A percentile compares a stretch with the other conserved stretches of the same genome.
These are phyloP conservation scores for Drosophila ohnishii DNA, from an alignment of 1,140 invertebrate species.

Conservation along the genomic window DNA sequence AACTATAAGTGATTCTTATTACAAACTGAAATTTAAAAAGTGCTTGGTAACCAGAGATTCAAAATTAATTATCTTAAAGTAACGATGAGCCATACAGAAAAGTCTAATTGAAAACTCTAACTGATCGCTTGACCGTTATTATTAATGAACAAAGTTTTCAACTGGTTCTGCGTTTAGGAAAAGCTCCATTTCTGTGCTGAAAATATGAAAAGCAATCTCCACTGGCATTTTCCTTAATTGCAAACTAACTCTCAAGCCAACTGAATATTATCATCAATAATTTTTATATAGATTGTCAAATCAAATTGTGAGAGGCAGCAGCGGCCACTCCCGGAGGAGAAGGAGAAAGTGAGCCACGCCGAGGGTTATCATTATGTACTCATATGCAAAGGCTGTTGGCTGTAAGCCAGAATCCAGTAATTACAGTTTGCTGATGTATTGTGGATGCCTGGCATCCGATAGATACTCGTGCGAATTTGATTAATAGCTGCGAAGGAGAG, in stretches of 20 bases:
- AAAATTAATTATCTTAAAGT: background rate
- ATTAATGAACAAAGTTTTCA: constrained; percentile 16
- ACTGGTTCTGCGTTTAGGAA: constrained; percentile 20
- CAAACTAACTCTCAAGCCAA: constrained; percentile 20
- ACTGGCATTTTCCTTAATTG: constrained; percentile 16
- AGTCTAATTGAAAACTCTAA: background rate
- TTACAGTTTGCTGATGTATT: constrained; percentile 43
- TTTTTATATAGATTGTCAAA: constrained; percentile 43
- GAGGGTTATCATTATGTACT: constrained; percentile 63
- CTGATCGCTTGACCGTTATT: constrained; percentile 1
- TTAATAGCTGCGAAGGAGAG: constrained; percentile 49
- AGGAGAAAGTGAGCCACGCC: constrained; percentile 52
- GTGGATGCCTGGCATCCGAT: constrained; percentile 53
- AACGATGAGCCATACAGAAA: background rate
- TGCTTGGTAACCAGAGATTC: background rate
- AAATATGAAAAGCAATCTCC: background rate
- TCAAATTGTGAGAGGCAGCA: constrained; percentile 1
- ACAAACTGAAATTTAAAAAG: background rate
- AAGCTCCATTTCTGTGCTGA: background rate
- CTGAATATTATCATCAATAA: constrained; percentile 38
- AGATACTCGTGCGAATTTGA: constrained; percentile 43
- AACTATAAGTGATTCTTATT: background rate
- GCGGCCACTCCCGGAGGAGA: constrained; percentile 26
- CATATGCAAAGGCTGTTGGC: constrained; percentile 28
- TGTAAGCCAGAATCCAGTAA: constrained; percentile 46